A percentile compares a stretch with the other conserved stretches of the same genome.
Evolutionary conservation across 1,140 invertebrate species (phyloP).

Genomic region (Sesamia nonagrioides): DNA sequence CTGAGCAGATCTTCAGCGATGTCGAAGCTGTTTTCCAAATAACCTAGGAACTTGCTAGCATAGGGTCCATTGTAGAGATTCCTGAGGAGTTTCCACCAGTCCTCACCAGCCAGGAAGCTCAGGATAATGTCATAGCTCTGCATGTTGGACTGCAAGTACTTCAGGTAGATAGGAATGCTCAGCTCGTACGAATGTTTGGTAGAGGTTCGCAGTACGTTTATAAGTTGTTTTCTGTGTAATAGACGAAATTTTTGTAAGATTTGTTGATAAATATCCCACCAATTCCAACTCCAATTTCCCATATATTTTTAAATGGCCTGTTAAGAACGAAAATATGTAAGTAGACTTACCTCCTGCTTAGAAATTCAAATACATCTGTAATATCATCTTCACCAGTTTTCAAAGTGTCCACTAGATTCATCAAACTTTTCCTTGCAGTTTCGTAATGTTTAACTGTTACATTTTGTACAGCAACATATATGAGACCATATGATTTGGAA

Average conservation of each 20-base stretch:
- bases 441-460: conserved; percentile 61
- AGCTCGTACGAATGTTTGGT: conserved; percentile 77
- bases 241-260: not conserved
- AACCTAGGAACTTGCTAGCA: conserved; percentile 68
- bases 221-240: conserved; percentile 63
- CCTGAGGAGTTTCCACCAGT: conserved; percentile 80
- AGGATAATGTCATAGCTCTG: conserved; percentile 72
- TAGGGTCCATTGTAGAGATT: conserved; percentile 71
- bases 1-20: conserved; percentile 75
- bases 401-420: conserved; percentile 63
- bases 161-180: conserved; percentile 73
- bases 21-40: conserved; percentile 73
- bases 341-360: conserved; percentile 71
- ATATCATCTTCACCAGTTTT: conserved; percentile 58
- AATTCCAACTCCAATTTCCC: too few relatives aligned
- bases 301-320: too few relatives aligned
- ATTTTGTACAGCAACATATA: conserved; percentile 67
- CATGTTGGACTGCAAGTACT: conserved; percentile 77
- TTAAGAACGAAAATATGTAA: not conserved
- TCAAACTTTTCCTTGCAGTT: conserved; percentile 63
- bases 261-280: not conserved
- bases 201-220: conserved; percentile 63
- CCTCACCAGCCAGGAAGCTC: conserved; percentile 73
- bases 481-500: conserved; percentile 65
- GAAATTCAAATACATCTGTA: conserved; percentile 65